Evolutionary conservation across 2,888 invertebrate genomes (phyloP), one percentile per base, ranked within the genome.

Genomic region (Notodonta ziczac): DNA sequence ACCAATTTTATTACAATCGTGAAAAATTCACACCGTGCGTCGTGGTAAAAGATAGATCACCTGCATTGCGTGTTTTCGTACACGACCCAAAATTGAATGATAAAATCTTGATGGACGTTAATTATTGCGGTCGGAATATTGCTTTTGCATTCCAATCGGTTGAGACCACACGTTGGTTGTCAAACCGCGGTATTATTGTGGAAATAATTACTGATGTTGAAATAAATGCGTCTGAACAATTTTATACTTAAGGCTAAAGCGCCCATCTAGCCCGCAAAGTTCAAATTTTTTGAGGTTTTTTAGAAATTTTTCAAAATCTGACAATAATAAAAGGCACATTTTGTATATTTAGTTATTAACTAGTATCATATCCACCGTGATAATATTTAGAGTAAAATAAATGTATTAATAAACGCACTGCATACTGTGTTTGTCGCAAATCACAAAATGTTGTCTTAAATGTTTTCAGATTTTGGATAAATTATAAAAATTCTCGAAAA

Each of bases 21-120:
- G 75, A 81, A 80, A 73, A 76, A 74, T 82, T 73, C 77, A 81
- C 70, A 65, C 59, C 63, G 62, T 61, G 65, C 72, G 75, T 76
- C 67, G 48, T 40, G 39, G 12, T 61, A 56, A 67, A 70, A 72
- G 66, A 74, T 70, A 68, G 58, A 74, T 70, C 59, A 65, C 70
- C 82, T 79, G 81, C 80, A 82, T 75, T 79, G 81, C 81, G 76
- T 77, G 76, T 74, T 70, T 70, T 72, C 65, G 54, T 54, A 24
- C 16, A 10, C 46, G 57, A 53, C 59, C 56, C 55, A 65, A 65
- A 73, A 65, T 59, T 57, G 59, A 66, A 62, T 62, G 65, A 72
- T 74, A 64, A 61, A 60, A 74, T 69, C 72, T 63, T 65, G 66
- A 74, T 16, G 50, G 64, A 69, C 59, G 55, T 32, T 69, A 66